Percentiles rank a stretch among this genome's conserved stretches.
These are phyloP conservation scores for Amphiura filiformis DNA, from an alignment of 35 echinoderm and acorn worm genomes.

Conservation along the genomic window DNA sequence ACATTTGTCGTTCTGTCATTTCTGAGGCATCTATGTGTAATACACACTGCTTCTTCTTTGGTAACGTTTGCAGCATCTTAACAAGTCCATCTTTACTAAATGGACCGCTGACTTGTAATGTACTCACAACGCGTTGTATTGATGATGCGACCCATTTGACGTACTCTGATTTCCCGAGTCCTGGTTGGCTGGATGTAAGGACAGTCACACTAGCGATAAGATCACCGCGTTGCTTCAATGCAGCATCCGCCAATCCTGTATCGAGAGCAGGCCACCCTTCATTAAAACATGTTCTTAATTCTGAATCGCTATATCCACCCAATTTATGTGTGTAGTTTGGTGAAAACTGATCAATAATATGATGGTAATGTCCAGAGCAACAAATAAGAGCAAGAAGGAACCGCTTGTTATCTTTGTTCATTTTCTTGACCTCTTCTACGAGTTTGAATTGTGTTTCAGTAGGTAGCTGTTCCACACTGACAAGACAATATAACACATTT, in stretches of 20 bases:
- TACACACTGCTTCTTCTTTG: not conserved
- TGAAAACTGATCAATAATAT: conserved; percentile 39
- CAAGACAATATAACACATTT: not conserved
- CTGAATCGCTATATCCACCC: not conserved
- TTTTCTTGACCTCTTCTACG: conserved; percentile 23
- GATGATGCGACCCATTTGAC: not conserved
- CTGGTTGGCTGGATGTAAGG: conserved; percentile 21
- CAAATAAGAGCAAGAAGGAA: conserved; percentile 36
- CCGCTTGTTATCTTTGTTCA: not conserved
- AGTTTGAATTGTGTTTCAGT: conserved; percentile 32
- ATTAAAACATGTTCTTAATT: conserved; percentile 7
- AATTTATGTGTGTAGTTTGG: conserved; percentile 26
- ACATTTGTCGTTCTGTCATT: not conserved
- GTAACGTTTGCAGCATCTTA: not conserved
- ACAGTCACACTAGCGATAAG: not conserved
- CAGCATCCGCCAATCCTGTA: not conserved
- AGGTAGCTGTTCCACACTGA: conserved; percentile 9
- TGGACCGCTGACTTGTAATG: not conserved
- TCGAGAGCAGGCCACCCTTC: conserved; percentile 14
- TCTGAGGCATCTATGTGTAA: conserved; percentile 18
- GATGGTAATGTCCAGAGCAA: conserved; percentile 13
- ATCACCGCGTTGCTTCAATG: not conserved
- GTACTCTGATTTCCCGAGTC: conserved; percentile 44
- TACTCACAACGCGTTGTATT: not conserved
- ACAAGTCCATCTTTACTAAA: conserved; percentile 9